Base-by-base conservation (phyloP, 2,888 invertebrate species). In the Boloria euphrosyne region DNA sequence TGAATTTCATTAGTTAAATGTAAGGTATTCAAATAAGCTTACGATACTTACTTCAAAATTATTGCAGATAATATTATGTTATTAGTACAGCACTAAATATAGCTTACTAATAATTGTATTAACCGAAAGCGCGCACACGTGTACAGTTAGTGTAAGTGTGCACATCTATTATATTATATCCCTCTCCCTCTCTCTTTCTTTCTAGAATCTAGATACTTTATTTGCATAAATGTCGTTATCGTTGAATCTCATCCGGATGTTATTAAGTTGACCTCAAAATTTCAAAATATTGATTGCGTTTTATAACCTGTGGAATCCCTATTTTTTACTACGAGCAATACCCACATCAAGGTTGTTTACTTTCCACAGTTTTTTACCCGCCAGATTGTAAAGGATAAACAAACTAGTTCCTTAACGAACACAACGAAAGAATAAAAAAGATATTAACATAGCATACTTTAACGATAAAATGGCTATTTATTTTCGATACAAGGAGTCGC, bases 341-440 rank as follows among this genome's bases (percentile, higher is more conserved):
- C 69, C 70, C 68, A 73, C 68, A 50, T 60, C 71, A 72, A 74
- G 72, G 73, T 62, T 72, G 72, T 69, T 69, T 68, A 67, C 63
- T 68, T 71, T 72, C 71, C 63, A 69, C 63, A 68, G 65, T 71
- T 59, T 71, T 67, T 69, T 65, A 54, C 62, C 62, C 67, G 49
- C 55, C 55, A 47, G 63, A 64, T 68, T 66, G 67, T 65, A 62
- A 65, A 66, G 69, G 54, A 70, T 62, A 71, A 71, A 70, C 71
- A 65, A 67, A 66, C 66, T 57, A 27, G 58, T 65, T 67, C 63
- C 62, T 65, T 58, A 65, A 69, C 63, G 58, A 67, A 70, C 62
- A 55, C 53, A 55, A 67, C 58, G 44, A 55, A 47, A 64, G 53
- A 66, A 69, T 66, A 58, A 69, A 69, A 69, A 72, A 68, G 17